Base-by-base conservation (phyloP, 1,140 invertebrate genomes). In the Ephestia elutella region DNA sequence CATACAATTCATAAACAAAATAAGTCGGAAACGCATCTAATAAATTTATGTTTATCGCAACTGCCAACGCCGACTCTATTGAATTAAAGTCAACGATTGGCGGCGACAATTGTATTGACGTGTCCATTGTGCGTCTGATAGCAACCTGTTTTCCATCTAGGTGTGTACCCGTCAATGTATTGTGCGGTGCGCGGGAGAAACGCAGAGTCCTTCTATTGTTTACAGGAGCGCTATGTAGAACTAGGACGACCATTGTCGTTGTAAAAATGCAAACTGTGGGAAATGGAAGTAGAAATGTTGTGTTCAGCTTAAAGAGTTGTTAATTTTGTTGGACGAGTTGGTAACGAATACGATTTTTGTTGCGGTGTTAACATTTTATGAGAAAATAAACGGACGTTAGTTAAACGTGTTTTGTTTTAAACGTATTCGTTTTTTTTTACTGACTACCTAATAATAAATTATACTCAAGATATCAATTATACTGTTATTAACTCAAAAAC, bases 181-280 rank as follows among this genome's bases (percentile, higher is more conserved):
- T 62, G 65, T 66, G 62, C 54, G 49, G 51, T 9, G 35, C 18
- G 53, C 66, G 63, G 61, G 56, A 54, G 56, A 60, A 62, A 62
- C 60, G 61, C 65, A 35, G 19, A 63, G 66, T 71, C 63, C 69
- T 71, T 56, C 57, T 28, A 62, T 72, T 72, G 70, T 70, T 66
- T 62, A 60, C 28, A 30, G 20, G 30, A 35, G 54, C 63, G 67
- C 61, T 65, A 74, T 60, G 63, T 53, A 60, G 60, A 74, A 74
- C 65, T 71, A 56, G 69, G 60, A 55, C 71, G 57, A 49, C 60
- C 63, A 70, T 70, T 70, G 65, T 73, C 65, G 60, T 25, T 3
- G 21, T 3, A 44, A 44, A 44, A 44, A 44, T 44, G 38, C 38
- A 44, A 44, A 10, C 38, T 11, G 38, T 44, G 38, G 38, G 10